phyloP scores from a whole-genome alignment of 2,888 invertebrate species.

The Lasioglossum morio region DNA sequence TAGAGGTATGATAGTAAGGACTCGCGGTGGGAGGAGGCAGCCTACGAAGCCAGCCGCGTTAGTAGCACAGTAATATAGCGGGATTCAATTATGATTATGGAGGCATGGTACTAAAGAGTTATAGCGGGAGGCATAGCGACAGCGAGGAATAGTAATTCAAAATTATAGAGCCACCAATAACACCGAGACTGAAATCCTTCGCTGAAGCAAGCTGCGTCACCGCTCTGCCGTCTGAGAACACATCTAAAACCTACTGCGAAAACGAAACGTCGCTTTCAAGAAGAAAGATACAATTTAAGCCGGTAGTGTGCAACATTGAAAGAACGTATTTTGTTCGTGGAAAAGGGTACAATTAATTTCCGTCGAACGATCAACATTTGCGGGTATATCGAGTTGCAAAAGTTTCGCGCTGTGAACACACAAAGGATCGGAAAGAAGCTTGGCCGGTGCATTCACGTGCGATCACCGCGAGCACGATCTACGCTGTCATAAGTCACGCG shows the following conservation, averaged over 20 bases:
- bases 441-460: neutral
- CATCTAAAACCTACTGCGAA: neutral
- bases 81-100: constrained; percentile 20
- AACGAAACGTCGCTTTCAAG: neutral
- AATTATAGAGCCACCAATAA: constrained; percentile 10
- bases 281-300: neutral
- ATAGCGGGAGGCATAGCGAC: neutral
- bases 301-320: neutral
- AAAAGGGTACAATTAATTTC: neutral
- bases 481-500: constrained; percentile 11
- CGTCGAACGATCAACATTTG: neutral
- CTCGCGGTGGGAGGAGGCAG: neutral
- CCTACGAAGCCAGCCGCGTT: neutral
- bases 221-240: neutral
- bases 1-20: constrained; percentile 5
- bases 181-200: neutral
- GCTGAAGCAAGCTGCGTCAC: neutral
- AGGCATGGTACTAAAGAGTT: neutral
- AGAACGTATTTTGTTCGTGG: neutral
- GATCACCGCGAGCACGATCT: constrained; percentile 5
- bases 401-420: neutral
- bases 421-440: neutral
- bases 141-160: constrained; percentile 7
- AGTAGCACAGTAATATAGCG: constrained; percentile 8
- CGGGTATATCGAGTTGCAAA: neutral